Evolutionary conservation across 2,113 vertebrate species (phyloP).

Genomic region (Chiloscyllium plagiosum): DNA sequence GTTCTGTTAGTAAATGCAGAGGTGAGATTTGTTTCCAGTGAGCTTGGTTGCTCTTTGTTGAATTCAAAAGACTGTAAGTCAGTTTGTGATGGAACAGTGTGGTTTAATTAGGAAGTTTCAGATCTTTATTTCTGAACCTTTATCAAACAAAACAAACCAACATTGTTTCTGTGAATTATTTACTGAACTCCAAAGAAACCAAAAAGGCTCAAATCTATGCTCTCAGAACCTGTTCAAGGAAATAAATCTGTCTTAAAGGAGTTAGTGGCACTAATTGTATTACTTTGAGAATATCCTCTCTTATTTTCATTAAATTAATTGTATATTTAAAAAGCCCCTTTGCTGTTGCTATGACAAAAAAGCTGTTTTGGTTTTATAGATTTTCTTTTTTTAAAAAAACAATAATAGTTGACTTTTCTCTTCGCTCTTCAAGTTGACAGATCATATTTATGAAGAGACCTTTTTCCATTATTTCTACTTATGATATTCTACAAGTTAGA

Average conservation of each 20-base stretch:
- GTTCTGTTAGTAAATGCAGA: background rate
- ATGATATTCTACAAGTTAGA: background rate
- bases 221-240: slow-evolving; percentile 5
- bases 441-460: background rate
- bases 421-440: background rate
- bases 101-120: background rate
- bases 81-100: slow-evolving; percentile 10
- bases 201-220: background rate
- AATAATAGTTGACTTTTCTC: slow-evolving; percentile 7
- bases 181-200: background rate
- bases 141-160: background rate
- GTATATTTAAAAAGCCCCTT: slow-evolving; percentile 13
- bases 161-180: background rate
- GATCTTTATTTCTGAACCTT: slow-evolving; percentile 2
- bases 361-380: slow-evolving; percentile 14
- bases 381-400: background rate
- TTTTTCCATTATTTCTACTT: background rate
- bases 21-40: background rate
- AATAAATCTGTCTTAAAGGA: background rate
- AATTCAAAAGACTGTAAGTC: slow-evolving; percentile 12
- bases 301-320: background rate
- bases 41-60: slow-evolving; percentile 9
- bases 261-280: background rate
- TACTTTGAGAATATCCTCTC: slow-evolving; percentile 14
- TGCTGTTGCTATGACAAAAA: slow-evolving; percentile 21